Base-by-base conservation (phyloP, 2,888 invertebrate species). In the Andrena flavipes region DNA sequence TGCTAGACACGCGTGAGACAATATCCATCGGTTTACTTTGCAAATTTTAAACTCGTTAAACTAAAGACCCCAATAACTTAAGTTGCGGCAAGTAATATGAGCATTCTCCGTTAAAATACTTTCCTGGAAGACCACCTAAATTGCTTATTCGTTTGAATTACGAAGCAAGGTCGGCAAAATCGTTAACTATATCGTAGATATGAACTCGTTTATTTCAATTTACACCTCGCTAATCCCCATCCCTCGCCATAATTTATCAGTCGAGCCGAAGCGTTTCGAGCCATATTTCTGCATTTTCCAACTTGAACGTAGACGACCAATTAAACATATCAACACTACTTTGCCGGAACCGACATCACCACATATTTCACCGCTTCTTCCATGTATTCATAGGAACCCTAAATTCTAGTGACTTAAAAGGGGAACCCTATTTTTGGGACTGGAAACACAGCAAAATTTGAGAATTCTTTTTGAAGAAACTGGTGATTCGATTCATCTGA, bases 131-230 rank as follows among this genome's bases (percentile, higher is more conserved):
- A 56, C 6, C 13, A 26, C 8, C 49, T 72, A 63, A 72, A 51
- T 72, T 35, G 33, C 63, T n/a, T 63, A 33, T 71, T 33, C 33
- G 63, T 72, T 49, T n/a, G 23, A 63, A 65, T 59, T 56, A 48
- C 42, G 42, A 2, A 23, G 65, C 65, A 51, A 68, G 35, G 33
- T 49, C 49, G 49, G 56, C 13, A 5, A 35, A 76, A 51, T 76
- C 20, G 30, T 42, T 70, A 70, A 68, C 63, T 70, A 54, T 8
- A 10, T 5, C 13, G 42, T 33, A 63, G 26, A 59, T 65, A 72
- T 35, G 49, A 72, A 64, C 33, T 20, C 59, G 42, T 64, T 8
- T 49, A 29, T 72, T 49, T 59, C 33, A 59, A 72, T 72, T 72
- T 54, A 7, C 26, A 26, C 8, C 56, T 35, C 30, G 56, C 16